These are phyloP conservation scores for Cercopithecus mona DNA, from an alignment of 2,113 vertebrate genomes.

Conservation along the genomic window DNA sequence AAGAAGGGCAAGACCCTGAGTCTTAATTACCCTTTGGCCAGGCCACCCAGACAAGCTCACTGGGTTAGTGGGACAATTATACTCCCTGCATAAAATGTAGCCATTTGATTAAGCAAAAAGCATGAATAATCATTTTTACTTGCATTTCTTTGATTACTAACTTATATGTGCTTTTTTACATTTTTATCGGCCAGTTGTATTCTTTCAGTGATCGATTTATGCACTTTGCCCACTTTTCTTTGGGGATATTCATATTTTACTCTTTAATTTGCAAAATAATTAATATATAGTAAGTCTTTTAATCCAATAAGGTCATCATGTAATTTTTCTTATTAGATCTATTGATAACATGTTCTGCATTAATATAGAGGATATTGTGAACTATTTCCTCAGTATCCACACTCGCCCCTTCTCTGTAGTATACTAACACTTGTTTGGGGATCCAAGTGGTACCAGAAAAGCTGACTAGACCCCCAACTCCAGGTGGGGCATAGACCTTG, in stretches of 20 bases:
- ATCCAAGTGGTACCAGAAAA: neutral
- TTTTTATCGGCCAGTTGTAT: neutral
- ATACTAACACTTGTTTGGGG: neutral
- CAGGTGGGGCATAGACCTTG: neutral
- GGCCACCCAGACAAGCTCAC: neutral
- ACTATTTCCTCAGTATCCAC: neutral
- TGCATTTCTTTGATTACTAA: constrained; percentile 9
- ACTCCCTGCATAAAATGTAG: neutral
- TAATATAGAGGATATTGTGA: neutral
- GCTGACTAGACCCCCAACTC: neutral
- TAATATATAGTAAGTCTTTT: neutral
- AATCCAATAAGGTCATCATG: neutral
- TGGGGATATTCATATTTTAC: neutral
- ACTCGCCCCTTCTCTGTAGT: neutral
- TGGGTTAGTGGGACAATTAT: neutral
- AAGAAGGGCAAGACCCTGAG: neutral
- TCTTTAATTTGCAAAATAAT: neutral
- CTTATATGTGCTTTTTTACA: neutral
- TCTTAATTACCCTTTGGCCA: neutral
- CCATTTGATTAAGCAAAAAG: neutral
- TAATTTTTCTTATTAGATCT: neutral
- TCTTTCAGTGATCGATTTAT: neutral
- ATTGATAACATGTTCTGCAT: neutral
- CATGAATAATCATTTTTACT: neutral
- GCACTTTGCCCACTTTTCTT: neutral